Evolutionary conservation across 2,797 vertebrate species (phyloP), one percentile per base, ranked within the genome.

Genomic region (Rhinatrema bivittatum): DNA sequence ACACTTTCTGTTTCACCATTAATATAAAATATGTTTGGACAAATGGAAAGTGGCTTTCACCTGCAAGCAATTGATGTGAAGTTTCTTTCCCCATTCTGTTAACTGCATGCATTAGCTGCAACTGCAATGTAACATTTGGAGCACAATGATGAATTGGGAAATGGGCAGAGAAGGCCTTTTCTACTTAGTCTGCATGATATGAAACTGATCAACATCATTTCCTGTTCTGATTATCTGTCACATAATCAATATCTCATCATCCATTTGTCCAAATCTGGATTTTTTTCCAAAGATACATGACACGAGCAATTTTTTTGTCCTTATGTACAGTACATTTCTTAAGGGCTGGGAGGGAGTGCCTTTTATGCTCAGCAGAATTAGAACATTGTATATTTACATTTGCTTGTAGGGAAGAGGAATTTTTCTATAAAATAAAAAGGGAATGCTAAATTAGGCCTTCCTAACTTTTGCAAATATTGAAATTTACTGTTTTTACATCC

Each of bases 41-140:
- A 15, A 21, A 21, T 21, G 21, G 8, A 8, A 10, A 9, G 13
- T 16, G 34, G 26, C 38, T 9, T 10, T 35, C 36, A 25, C 13
- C 43, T 56, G 41, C 31, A 1, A 56, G 56, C 31, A 59, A 57
- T 54, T 61, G 52, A 51, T 33, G 20, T 35, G 33, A 39, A 59
- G 29, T 42, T 53, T 51, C 43, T 44, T n/a, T 46, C 39, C n/a
- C 36, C 16, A 43, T 56, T 46, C 46, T 11, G 54, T 27, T 21
- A 31, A 43, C 36, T 41, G 43, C 27, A 26, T 3, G 14, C n/a
- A 6, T 17, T 14, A 25, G 32, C 34, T 27, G 20, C 5, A 34
- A 41, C 7, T 32, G 32, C 52, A n/a, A n/a, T n/a, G 14, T 12
- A 50, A 28, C 11, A 13, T 14, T 38, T 13, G 36, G 25, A 20